A percentile compares a stretch with the other conserved stretches of the same genome.
Conservation (phyloP, 35 echinoderm and acorn worm genomes). For the Apostichopus parvimensis region DNA sequence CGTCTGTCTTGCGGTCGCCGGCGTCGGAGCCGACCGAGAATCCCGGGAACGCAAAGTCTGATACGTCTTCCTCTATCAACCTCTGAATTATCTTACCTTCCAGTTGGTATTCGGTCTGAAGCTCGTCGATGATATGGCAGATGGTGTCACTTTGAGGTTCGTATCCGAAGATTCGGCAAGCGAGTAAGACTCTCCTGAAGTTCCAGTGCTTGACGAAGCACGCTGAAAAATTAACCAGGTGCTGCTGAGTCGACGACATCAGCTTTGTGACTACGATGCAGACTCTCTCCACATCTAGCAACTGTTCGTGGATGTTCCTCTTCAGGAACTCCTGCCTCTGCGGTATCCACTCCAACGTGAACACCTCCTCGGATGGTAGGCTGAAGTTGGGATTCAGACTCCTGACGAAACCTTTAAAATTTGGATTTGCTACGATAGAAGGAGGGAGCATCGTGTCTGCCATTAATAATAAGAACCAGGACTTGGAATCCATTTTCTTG, state of each 20-base stretch:
- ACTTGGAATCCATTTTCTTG: background rate
- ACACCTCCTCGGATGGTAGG: slow-evolving; percentile 25
- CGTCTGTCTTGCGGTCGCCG: background rate
- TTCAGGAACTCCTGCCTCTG: slow-evolving; percentile 19
- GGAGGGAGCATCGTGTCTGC: slow-evolving; percentile 41
- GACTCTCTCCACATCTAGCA: slow-evolving; percentile 24
- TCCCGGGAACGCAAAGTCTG: slow-evolving; percentile 14
- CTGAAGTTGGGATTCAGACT: slow-evolving; percentile 21
- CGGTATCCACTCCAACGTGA: slow-evolving; percentile 21
- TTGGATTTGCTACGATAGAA: slow-evolving; percentile 12
- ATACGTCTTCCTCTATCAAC: slow-evolving; percentile 3
- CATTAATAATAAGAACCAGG: slow-evolving; percentile 40
- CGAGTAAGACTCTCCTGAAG: slow-evolving; percentile 14
- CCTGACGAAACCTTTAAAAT: slow-evolving; percentile 19
- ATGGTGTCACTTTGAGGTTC: slow-evolving; percentile 35
- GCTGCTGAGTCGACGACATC: background rate
- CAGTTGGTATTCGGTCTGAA: slow-evolving; percentile 20
- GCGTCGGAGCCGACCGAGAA: background rate
- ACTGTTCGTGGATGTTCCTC: background rate
- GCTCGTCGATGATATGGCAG: slow-evolving; percentile 1
- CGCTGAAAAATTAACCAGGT: slow-evolving; percentile 1
- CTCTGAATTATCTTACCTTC: slow-evolving; percentile 30
- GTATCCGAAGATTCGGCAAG: background rate
- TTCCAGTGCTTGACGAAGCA: slow-evolving; percentile 46
- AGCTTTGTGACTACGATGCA: slow-evolving; percentile 32